Percentiles rank a stretch among this genome's conserved stretches.
phyloP scores from a whole-genome alignment of 2,888 invertebrate genomes.

The Clistopyga incitator region DNA sequence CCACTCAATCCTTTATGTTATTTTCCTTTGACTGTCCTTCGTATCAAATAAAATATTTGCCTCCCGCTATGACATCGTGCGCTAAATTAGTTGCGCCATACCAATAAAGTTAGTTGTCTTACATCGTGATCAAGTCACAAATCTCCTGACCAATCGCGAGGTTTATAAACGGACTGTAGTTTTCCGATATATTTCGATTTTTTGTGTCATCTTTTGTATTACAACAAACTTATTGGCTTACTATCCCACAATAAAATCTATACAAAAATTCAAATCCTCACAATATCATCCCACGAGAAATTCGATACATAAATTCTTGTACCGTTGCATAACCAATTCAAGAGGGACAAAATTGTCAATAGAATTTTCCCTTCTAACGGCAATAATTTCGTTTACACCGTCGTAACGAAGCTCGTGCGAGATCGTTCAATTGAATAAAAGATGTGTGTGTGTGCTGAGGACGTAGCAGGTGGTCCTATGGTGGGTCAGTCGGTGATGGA shows the following conservation, averaged over 20 bases:
- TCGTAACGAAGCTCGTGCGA: slow-evolving; percentile 41
- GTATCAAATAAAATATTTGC: no score
- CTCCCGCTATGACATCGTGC: no score
- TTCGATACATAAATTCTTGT: not conserved
- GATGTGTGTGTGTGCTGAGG: slow-evolving; percentile 45
- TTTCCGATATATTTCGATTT: no score
- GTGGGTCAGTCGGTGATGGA: slow-evolving; percentile 45
- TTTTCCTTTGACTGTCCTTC: no score
- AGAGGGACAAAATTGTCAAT: not conserved
- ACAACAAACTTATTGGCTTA: no score
- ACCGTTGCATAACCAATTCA: not conserved
- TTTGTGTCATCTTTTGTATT: no score
- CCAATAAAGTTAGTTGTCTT: no score
- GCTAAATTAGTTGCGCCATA: no score
- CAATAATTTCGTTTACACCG: slow-evolving; percentile 50
- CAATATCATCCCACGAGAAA: not conserved
- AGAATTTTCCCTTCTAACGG: slow-evolving; percentile 33
- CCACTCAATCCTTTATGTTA: no score
- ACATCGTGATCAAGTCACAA: no score
- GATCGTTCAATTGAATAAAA: slow-evolving; percentile 60
- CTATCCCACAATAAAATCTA: not conserved
- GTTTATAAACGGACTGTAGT: no score
- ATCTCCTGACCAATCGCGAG: no score
- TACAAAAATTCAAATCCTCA: not conserved
- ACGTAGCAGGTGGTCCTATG: slow-evolving; percentile 33